Evolutionary conservation across 2,797 vertebrate genomes (phyloP), one percentile per base, ranked within the genome.

Genomic region (Stomatorhinus walkeri): DNA sequence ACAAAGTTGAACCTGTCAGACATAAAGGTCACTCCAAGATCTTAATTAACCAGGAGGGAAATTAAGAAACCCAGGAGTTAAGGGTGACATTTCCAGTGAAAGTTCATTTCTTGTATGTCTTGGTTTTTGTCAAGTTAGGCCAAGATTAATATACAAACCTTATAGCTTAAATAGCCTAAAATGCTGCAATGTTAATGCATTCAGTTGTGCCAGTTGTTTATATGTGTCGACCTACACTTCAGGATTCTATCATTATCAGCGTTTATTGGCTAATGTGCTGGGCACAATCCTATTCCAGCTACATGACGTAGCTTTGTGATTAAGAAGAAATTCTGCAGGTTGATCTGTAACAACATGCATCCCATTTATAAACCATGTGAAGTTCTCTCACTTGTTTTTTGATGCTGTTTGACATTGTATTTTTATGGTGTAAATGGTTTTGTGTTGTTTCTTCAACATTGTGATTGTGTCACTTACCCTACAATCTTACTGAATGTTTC

Each of bases 41-140:
- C 95, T 96, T 97, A 96, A 96, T 96, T 97, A 96, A 96, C 94
- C 95, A 93, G 94, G 94, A 95, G 95, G 94, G 95, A 96, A 97
- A 97, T 96, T 94, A 96, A 96, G 94, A 94, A 95, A 95, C 94
- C 93, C 89, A 91, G 90, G 90, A 91, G 95, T 96, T 95, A 94
- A 91, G 89, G 93, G 92, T 96, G 95, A 92, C 94, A 95, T 96
- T 96, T 96, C 94, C 93, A 93, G 90, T 92, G 88, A 92, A 92
- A 94, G 93, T 92, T 93, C 93, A 95, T 94, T 92, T 93, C 90
- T 90, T 59, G 90, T 91, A 94, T 92, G 93, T 89, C 93, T 90
- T 88, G 87, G 22, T 61, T 43, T 59, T 54, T 32, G 72, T 36
- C 36, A 36, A 64, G 72, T 40, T 46, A 32, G 68, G 64, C 32